A percentile compares a stretch with the other conserved stretches of the same genome.
These are phyloP conservation scores for Hydractinia symbiolongicarpus DNA, from an alignment of 30 jellyfish, hydroid and myxozoan species.

Conservation along the genomic window DNA sequence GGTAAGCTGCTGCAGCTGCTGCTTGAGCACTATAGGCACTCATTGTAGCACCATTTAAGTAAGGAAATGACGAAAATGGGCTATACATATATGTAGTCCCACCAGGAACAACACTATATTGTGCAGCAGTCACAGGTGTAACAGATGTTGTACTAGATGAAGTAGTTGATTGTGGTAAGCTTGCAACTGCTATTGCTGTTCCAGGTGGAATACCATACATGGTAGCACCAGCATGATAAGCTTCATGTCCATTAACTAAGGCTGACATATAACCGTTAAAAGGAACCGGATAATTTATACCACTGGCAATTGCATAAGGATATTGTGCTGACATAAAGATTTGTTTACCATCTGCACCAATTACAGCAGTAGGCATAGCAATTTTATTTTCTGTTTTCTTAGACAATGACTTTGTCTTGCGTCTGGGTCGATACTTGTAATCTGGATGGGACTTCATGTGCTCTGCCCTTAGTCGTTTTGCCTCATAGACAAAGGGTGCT, in stretches of 20 bases:
- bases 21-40: constrained; percentile 48
- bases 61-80: constrained; percentile 74
- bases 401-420: constrained; percentile 56
- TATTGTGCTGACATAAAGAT: constrained; percentile 65
- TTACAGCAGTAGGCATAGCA: constrained; percentile 50
- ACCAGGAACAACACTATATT: constrained; percentile 42
- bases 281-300: constrained; percentile 69
- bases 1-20: constrained; percentile 30
- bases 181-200: constrained; percentile 44
- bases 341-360: constrained; percentile 76
- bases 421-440: constrained; percentile 87
- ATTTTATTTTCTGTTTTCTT: constrained; percentile 51
- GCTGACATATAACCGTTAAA: constrained; percentile 65
- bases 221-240: constrained; percentile 28
- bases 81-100: constrained; percentile 79
- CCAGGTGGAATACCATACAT: constrained; percentile 54
- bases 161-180: constrained; percentile 7
- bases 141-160: constrained; percentile 26
- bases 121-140: constrained; percentile 24
- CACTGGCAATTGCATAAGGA: constrained; percentile 50
- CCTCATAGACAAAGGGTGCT: constrained; percentile 83
- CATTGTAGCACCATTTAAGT: constrained; percentile 55
- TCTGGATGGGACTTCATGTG: constrained; percentile 95
- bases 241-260: constrained; percentile 74
- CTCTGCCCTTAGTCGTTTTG: constrained; percentile 91